Percentiles rank a stretch among this genome's conserved stretches.
Conservation (phyloP, 1,140 invertebrate genomes). For the Subanguina moxae region DNA sequence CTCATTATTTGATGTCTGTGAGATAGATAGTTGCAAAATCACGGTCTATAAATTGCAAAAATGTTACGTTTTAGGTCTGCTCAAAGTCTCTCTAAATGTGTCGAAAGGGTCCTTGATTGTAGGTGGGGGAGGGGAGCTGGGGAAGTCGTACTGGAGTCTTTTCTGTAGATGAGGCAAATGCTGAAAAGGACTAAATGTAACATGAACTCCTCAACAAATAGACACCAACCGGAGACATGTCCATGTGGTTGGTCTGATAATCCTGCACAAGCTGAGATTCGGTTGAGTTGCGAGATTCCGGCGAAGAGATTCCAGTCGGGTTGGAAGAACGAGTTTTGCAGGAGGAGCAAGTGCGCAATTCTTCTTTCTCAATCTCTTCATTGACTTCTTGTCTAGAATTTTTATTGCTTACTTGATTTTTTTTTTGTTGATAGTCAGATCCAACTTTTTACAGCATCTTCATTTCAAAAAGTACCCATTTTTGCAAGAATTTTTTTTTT, state of each 20-base stretch:
- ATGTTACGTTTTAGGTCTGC: not conserved
- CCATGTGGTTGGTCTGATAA: not conserved
- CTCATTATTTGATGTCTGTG: not conserved
- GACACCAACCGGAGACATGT: not conserved
- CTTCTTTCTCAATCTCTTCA: too few relatives aligned
- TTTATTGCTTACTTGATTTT: too few relatives aligned
- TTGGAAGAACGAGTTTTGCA: too few relatives aligned
- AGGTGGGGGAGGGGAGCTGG: slow-evolving; percentile 5
- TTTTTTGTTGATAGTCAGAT: too few relatives aligned
- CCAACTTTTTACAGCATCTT: too few relatives aligned
- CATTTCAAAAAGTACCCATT: too few relatives aligned
- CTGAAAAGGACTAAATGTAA: not conserved
- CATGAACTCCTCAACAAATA: not conserved
- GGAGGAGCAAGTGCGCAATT: too few relatives aligned
- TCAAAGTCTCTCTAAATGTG: not conserved
- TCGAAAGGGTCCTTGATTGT: not conserved
- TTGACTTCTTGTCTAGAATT: too few relatives aligned
- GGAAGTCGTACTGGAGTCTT: slow-evolving; percentile 8
- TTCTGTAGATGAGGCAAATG: not conserved
- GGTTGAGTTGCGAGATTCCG: not conserved
- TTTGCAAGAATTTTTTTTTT: too few relatives aligned
- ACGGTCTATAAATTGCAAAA: not conserved
- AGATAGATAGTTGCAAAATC: not conserved
- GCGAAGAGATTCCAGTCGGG: not conserved
- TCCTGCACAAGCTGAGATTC: not conserved